phyloP scores from a whole-genome alignment of 2,113 vertebrate genomes.

The Cervus canadensis region DNA sequence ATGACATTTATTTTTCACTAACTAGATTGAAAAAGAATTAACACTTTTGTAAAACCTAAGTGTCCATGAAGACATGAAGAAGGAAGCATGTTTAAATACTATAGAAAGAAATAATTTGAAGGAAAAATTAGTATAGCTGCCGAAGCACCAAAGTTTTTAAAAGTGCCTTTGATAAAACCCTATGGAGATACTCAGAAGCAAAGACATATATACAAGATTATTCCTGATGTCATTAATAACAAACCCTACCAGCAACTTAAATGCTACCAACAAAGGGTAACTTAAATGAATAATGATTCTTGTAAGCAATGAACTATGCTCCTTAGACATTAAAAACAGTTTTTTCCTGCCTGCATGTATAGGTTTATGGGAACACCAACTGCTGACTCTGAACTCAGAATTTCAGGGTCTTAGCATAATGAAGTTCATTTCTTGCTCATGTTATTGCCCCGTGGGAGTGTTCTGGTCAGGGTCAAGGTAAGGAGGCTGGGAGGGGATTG shows the following conservation, averaged over 20 bases:
- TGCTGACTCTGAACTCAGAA: neutral
- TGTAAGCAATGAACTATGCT: neutral
- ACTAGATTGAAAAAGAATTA: neutral
- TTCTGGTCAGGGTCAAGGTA: neutral
- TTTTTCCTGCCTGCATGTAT: neutral
- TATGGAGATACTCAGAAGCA: neutral
- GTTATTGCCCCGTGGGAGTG: neutral
- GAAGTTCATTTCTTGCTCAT: neutral
- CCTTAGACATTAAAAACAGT: neutral
- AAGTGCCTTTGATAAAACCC: neutral
- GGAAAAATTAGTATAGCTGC: neutral
- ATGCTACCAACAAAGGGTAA: neutral
- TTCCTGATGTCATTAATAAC: neutral
- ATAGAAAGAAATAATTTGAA: neutral
- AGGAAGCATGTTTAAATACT: neutral
- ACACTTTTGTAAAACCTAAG: neutral
- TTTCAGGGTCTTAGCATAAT: neutral
- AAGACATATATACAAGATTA: neutral
- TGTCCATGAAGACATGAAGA: neutral
- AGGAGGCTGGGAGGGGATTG: too few species aligned
- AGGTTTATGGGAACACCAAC: neutral
- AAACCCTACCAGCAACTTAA: neutral
- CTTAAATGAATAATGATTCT: neutral
- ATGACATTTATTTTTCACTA: neutral
- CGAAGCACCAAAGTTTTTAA: neutral